These are phyloP conservation scores for Pithys albifrons DNA, from an alignment of 2,113 vertebrate species.

Conservation along the genomic window DNA sequence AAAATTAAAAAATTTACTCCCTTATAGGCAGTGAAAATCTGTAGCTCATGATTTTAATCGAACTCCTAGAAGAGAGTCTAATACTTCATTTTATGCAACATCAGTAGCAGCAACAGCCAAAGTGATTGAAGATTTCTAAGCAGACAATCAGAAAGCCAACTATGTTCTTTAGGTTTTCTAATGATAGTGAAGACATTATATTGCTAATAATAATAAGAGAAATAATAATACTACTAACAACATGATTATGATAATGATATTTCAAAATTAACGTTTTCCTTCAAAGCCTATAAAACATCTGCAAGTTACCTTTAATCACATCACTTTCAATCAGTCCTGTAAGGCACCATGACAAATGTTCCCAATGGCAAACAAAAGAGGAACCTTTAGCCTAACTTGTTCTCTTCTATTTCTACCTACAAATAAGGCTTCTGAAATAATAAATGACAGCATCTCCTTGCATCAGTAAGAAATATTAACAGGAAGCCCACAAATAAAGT, in stretches of 20 bases:
- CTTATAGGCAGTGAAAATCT: neutral
- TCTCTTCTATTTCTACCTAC: neutral
- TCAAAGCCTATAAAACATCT: neutral
- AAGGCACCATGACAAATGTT: neutral
- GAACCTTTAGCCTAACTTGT: neutral
- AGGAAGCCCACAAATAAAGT: neutral
- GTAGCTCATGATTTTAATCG: neutral
- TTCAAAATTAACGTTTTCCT: neutral
- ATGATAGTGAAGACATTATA: neutral
- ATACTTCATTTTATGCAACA: neutral
- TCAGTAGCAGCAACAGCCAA: neutral
- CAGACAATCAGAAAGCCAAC: neutral
- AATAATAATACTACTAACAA: neutral
- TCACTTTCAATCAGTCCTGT: neutral
- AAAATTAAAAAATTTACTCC: neutral
- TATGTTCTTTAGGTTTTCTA: neutral
- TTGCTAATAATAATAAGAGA: neutral
- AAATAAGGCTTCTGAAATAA: neutral
- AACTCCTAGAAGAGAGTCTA: neutral
- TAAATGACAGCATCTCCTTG: neutral
- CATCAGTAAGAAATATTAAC: neutral
- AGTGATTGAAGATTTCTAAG: neutral
- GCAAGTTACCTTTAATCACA: neutral
- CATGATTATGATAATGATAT: too few relatives aligned
- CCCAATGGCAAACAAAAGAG: neutral